A percentile compares a stretch with the other conserved stretches of the same genome.
phyloP scores from a whole-genome alignment of 2,888 invertebrate genomes.

The Phorcus lineatus region DNA sequence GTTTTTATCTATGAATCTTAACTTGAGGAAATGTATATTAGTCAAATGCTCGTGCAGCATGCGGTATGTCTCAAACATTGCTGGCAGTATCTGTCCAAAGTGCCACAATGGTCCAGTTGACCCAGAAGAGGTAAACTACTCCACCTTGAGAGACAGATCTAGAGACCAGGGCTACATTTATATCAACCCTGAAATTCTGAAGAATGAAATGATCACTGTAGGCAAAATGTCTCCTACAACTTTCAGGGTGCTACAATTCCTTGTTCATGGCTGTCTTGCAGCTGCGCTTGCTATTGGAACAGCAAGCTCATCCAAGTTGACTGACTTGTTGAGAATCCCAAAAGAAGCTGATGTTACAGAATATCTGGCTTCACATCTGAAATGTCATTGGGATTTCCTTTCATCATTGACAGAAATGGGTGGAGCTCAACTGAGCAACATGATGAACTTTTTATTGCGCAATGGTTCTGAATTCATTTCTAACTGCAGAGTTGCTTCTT shows the following conservation, averaged over 20 bases:
- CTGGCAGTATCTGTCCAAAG: not conserved
- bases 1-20: not conserved
- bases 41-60: constrained; percentile 6
- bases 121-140: not conserved
- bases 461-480: not conserved
- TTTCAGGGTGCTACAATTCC: constrained; percentile 14
- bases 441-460: constrained; percentile 25
- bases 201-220: not conserved
- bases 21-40: not conserved
- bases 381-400: constrained; percentile 17
- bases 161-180: not conserved
- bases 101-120: not conserved
- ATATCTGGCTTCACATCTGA: constrained; percentile 3
- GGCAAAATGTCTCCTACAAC: constrained; percentile 12
- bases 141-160: not conserved
- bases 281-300: constrained; percentile 21
- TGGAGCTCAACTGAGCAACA: constrained; percentile 17
- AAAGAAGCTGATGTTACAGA: not conserved
- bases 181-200: not conserved
- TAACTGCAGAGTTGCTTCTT: not conserved
- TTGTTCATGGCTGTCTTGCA: constrained; percentile 23
- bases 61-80: not conserved
- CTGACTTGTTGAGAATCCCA: not conserved
- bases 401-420: constrained; percentile 23
- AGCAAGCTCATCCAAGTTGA: not conserved